Evolutionary conservation across 2,888 invertebrate species (phyloP).

Genomic region (Aromia moschata): DNA sequence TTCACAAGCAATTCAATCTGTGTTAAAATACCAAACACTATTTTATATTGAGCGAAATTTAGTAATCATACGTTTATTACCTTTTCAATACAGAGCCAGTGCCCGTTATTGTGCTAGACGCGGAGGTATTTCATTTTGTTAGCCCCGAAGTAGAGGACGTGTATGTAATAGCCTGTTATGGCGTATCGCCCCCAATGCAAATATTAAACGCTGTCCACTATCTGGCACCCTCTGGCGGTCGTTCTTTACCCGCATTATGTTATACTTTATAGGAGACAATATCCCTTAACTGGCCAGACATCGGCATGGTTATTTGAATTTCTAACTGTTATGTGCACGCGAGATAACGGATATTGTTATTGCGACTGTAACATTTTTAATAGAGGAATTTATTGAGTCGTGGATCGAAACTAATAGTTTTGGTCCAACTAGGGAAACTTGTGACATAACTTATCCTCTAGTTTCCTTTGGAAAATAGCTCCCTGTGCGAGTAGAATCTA

Average conservation of each 20-base stretch:
- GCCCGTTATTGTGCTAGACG: conserved; percentile 16
- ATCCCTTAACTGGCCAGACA: conserved; percentile 24
- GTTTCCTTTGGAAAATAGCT: no score
- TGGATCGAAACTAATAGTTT: no score
- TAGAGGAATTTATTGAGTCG: background rate
- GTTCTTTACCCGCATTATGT: conserved; percentile 25
- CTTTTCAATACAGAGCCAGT: conserved; percentile 10
- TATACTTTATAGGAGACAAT: conserved; percentile 23
- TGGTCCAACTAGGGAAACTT: no score
- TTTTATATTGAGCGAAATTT: no score
- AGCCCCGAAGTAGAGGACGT: conserved; percentile 26
- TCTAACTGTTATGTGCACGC: conserved; percentile 13
- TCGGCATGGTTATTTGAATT: conserved; percentile 22
- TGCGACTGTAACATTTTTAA: conserved; percentile 6
- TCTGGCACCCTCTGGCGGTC: conserved; percentile 40
- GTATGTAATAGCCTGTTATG: conserved; percentile 35
- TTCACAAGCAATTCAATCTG: no score
- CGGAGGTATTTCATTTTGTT: conserved; percentile 4
- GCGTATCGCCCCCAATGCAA: conserved; percentile 31
- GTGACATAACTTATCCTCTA: no score
- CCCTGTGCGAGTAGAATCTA: no score
- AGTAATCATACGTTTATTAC: conserved; percentile 19
- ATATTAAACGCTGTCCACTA: conserved; percentile 44
- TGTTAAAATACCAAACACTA: no score
- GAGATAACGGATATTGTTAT: conserved; percentile 20